These are phyloP conservation scores for Pediacus dermestoides DNA, from an alignment of 2,888 invertebrate genomes.

Conservation along the genomic window DNA sequence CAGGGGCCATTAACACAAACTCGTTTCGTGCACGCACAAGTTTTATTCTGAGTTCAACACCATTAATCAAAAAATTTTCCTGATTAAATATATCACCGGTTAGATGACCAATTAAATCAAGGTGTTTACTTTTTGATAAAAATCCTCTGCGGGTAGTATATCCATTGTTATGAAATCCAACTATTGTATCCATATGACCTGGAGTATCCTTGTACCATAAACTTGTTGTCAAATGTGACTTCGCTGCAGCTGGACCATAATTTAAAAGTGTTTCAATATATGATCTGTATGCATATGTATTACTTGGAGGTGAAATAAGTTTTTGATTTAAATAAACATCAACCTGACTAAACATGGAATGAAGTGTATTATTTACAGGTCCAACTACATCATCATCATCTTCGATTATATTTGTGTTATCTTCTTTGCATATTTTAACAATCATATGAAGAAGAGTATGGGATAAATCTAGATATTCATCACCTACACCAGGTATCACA, in stretches of 20 bases:
- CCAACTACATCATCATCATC: not conserved
- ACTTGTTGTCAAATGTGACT: not conserved
- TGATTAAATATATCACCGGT: too few relatives aligned
- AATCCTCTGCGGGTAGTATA: not conserved
- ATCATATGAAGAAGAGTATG: too few relatives aligned
- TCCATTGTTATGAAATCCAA: not conserved
- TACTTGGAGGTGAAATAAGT: too few relatives aligned
- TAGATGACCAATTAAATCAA: too few relatives aligned
- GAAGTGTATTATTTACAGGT: not conserved
- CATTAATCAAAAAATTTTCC: constrained; percentile 1
- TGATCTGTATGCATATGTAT: too few relatives aligned
- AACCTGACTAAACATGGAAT: too few relatives aligned
- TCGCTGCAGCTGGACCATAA: not conserved
- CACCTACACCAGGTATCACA: too few relatives aligned
- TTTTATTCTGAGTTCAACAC: not conserved
- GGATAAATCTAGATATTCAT: too few relatives aligned
- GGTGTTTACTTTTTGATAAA: not conserved
- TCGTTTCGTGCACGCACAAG: not conserved
- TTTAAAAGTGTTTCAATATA: too few relatives aligned
- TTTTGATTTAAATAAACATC: too few relatives aligned
- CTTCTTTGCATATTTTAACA: constrained; percentile 1
- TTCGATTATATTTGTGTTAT: not conserved
- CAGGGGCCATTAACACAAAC: not conserved
- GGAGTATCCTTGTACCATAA: not conserved
- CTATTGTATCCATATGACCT: not conserved